phyloP scores from a whole-genome alignment of 2,113 vertebrate species.

The Tachysurus vachellii region DNA sequence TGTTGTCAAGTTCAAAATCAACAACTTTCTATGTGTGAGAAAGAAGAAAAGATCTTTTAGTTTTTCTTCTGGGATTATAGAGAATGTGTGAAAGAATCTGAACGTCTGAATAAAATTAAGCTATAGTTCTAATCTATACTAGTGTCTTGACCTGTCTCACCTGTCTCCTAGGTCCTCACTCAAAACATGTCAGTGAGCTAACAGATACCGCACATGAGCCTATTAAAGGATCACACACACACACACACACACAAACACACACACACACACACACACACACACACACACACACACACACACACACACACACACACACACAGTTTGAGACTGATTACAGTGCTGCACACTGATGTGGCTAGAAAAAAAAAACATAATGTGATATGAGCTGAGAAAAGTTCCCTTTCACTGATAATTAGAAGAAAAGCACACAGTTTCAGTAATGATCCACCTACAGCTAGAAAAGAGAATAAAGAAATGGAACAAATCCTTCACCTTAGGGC shows the following conservation, averaged over 20 bases:
- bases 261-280: not conserved
- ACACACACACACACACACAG: not conserved
- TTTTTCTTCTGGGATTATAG: not conserved
- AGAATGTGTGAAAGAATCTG: not conserved
- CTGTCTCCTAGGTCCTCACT: not conserved
- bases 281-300: not conserved
- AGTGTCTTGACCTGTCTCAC: not conserved
- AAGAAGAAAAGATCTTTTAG: not conserved
- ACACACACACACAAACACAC: not conserved
- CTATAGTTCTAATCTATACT: not conserved
- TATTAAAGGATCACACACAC: too few relatives aligned
- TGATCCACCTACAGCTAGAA: not conserved
- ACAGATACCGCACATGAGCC: not conserved
- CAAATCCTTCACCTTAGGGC: not conserved
- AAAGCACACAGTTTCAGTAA: not conserved
- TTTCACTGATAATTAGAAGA: not conserved
- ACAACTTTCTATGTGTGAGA: too few relatives aligned
- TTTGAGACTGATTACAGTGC: not conserved
- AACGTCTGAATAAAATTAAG: not conserved
- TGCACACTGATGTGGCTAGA: not conserved
- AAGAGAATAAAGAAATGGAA: not conserved
- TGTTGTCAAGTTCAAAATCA: too few relatives aligned
- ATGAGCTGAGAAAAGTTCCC: not conserved
- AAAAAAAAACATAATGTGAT: not conserved
- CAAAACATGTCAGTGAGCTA: not conserved